A percentile compares a stretch with the other conserved stretches of the same genome.
These are phyloP conservation scores for Wiebesia pumilae DNA, from an alignment of 1,140 invertebrate genomes.

Conservation along the genomic window DNA sequence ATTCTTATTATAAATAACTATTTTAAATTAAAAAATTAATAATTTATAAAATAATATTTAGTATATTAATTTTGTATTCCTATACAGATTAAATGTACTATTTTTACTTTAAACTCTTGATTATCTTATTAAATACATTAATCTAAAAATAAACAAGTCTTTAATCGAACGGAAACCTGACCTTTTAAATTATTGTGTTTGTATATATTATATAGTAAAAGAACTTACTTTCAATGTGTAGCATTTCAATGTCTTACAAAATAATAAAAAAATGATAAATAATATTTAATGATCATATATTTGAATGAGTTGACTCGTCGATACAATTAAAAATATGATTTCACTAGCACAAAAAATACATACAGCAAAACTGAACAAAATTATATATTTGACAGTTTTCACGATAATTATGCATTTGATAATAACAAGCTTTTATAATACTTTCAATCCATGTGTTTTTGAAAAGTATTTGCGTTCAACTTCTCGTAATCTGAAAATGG, in stretches of 20 bases:
- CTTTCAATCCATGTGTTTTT: not conserved
- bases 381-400: no score
- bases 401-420: not conserved
- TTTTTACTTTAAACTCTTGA: slow-evolving; percentile 9
- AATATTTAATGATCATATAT: not conserved
- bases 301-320: not conserved
- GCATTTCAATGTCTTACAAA: no score
- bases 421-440: not conserved
- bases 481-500: not conserved
- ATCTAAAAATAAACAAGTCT: not conserved
- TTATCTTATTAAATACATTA: slow-evolving; percentile 7
- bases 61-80: not conserved
- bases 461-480: not conserved
- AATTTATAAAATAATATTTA: not conserved
- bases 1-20: not conserved
- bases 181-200: slow-evolving; percentile 12
- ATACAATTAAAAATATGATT: no score
- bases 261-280: not conserved
- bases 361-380: no score
- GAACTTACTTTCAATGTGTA: not conserved
- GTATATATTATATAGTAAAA: no score
- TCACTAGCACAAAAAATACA: no score
- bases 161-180: slow-evolving; percentile 41
- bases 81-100: not conserved
- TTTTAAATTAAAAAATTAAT: not conserved